Base-by-base conservation (phyloP, 2,113 vertebrate genomes). In the Phrynocephalus versicolor region DNA sequence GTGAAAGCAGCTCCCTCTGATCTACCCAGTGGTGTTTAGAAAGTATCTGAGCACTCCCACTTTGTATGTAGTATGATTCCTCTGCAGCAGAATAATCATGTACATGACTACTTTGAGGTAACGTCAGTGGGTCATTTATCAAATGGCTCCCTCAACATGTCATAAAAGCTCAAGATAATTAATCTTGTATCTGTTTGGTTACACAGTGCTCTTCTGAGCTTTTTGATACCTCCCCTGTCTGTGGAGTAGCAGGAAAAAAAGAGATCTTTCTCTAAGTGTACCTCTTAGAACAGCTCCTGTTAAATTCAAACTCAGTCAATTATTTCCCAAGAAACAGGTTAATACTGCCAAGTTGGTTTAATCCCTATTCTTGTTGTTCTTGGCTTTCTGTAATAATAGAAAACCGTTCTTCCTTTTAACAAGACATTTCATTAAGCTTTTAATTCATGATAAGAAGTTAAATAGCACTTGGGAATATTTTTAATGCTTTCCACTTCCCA, bases 401-500 rank as follows among this genome's bases (percentile, higher is more conserved):
- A 95, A 91, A 88, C 75, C 71, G 90, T 90, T 89, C 90, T 93
- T 94, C 93, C 92, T 95, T 84, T 93, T 94, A 94, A 94, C 88
- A 90, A 89, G 91, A 84, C 91, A 88, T 92, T 95, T 96, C 95
- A 96, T 96, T 96, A 96, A 95, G 94, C 88, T 95, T 96, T 95
- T 94, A 95, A 96, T 97, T 96, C 92, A 93, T 94, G 91, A 94
- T 94, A 96, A 96, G 94, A 95, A 94, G 93, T 95, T 94, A 96
- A 96, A 95, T 93, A 95, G 91, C 88, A 94, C 91, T 95, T 95
- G 89, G 0, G 91, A 96, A 81, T 90, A 95, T 69, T 78, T 94
- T 93, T 92, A 95, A 93, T 92, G 89, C 91, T 93, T 95, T 95
- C 88, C 92, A 95, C 88, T 95, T 96, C 92, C 91, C 93, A 94